phyloP scores from a whole-genome alignment of 2,888 invertebrate species.

The Baccha elongata region DNA sequence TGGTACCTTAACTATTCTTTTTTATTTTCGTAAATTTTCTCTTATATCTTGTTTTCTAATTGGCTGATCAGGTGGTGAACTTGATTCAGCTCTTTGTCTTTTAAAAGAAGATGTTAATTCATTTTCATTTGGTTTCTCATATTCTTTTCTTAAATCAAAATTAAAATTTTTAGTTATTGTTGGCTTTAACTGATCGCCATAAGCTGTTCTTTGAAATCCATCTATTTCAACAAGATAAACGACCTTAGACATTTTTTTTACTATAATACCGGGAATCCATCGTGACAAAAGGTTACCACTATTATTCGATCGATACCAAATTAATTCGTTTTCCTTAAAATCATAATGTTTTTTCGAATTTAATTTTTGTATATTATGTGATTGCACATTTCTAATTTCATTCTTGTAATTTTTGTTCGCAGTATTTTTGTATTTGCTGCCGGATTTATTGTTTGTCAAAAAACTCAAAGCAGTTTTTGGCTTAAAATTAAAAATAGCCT shows the following conservation, averaged over 20 bases:
- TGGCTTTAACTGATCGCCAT: conserved; percentile 1
- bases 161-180: too few species aligned
- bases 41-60: too few species aligned
- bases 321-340: conserved; percentile 1
- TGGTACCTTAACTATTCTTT: too few species aligned
- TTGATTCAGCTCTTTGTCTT: too few species aligned
- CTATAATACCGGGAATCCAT: conserved; percentile 3
- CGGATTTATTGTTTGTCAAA: background rate
- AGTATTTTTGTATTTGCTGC: background rate
- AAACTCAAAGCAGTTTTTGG: background rate
- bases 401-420: background rate
- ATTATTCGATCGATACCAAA: conserved; percentile 23
- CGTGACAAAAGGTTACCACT: background rate
- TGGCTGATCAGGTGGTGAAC: too few species aligned
- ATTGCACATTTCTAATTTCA: too few species aligned
- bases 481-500: conserved; percentile 21
- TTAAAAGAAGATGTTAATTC: too few species aligned
- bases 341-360: too few species aligned
- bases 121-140: too few species aligned
- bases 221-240: background rate
- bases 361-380: too few species aligned
- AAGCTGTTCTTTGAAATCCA: background rate
- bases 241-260: conserved; percentile 8
- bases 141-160: too few species aligned
- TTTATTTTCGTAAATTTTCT: too few species aligned